phyloP scores from a whole-genome alignment of 2,888 invertebrate genomes.

The Aphidoletes aphidimyza region DNA sequence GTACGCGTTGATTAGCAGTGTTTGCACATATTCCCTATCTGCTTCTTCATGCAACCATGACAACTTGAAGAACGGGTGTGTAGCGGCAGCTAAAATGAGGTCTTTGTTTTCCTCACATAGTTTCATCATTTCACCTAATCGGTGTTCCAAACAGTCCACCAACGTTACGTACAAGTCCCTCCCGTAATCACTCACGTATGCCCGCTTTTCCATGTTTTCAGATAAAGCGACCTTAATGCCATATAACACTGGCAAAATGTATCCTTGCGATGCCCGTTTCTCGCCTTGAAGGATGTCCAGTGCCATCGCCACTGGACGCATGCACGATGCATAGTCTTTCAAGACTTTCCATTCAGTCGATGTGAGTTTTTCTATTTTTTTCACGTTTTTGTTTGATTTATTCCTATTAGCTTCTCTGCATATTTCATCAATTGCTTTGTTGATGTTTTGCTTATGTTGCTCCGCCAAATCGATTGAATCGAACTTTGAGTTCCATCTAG shows the following conservation, averaged over 20 bases:
- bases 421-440: slow-evolving; percentile 1
- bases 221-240: not conserved
- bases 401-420: not conserved
- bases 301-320: not conserved
- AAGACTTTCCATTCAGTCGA: not conserved
- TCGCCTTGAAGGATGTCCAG: not conserved
- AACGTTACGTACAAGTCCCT: not conserved
- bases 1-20: not conserved
- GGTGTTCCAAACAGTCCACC: not conserved
- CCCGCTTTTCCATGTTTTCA: not conserved
- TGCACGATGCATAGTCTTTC: not conserved
- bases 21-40: slow-evolving; percentile 3
- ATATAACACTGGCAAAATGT: not conserved
- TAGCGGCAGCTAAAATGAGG: not conserved
- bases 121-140: not conserved
- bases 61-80: not conserved
- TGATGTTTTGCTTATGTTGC: not conserved
- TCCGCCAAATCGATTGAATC: not conserved
- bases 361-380: not conserved
- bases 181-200: not conserved
- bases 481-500: not conserved
- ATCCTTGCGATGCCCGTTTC: not conserved
- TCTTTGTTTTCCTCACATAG: not conserved
- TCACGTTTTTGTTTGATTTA: not conserved
- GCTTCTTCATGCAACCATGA: not conserved